These are phyloP conservation scores for Chrysolina oricalcia DNA, from an alignment of 2,888 invertebrate genomes.

Conservation along the genomic window DNA sequence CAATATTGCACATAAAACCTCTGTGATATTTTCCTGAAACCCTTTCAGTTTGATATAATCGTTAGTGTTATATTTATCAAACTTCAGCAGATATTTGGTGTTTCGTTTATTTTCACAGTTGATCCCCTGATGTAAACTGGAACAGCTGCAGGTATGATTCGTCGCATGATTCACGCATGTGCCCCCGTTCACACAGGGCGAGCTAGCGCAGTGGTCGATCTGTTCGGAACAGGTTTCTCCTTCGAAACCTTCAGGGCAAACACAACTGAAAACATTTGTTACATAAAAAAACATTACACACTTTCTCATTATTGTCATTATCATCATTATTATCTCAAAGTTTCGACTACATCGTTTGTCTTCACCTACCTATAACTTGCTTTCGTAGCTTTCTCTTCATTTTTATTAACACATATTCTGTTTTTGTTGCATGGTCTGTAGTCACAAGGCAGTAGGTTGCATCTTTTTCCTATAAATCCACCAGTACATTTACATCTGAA, in stretches of 20 bases:
- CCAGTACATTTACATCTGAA: constrained; percentile 73
- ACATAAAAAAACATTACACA: too few relatives aligned
- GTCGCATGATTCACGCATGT: constrained; percentile 66
- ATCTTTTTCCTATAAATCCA: constrained; percentile 74
- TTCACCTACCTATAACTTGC: constrained; percentile 69
- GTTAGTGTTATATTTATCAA: constrained; percentile 75
- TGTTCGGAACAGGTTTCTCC: constrained; percentile 72
- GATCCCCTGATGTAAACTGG: constrained; percentile 71
- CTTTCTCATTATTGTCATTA: too few relatives aligned
- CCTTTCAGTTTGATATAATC: constrained; percentile 75
- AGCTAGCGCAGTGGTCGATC: constrained; percentile 72
- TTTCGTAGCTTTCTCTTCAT: constrained; percentile 68
- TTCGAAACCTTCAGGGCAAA: constrained; percentile 74
- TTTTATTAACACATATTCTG: constrained; percentile 71
- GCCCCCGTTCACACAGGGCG: constrained; percentile 69
- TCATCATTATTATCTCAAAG: too few relatives aligned
- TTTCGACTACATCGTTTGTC: background rate
- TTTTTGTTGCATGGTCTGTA: constrained; percentile 73
- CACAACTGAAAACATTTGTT: constrained; percentile 70
- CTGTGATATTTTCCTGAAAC: constrained; percentile 70
- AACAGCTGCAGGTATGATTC: constrained; percentile 73
- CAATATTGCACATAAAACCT: constrained; percentile 65
- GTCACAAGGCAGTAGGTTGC: constrained; percentile 76
- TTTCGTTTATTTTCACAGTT: constrained; percentile 72
- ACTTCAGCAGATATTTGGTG: constrained; percentile 75